Conservation (phyloP, 2,888 invertebrate species). For the Drosophila atroscutellata region DNA sequence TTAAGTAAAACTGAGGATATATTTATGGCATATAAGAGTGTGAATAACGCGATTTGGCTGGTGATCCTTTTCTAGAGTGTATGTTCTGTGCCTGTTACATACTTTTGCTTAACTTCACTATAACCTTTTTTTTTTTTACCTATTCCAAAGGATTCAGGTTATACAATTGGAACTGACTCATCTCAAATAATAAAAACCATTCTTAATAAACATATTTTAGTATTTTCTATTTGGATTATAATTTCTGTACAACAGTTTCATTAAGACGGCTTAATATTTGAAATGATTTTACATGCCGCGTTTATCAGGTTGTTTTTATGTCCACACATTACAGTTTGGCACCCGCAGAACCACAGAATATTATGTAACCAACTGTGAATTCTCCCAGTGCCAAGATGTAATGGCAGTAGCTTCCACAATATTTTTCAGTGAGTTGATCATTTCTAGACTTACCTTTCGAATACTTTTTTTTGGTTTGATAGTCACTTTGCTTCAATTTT, state of each 20-base stretch:
- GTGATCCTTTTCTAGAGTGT: neutral
- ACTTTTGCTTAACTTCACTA: neutral
- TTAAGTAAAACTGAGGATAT: neutral
- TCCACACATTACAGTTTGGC: constrained; percentile 83
- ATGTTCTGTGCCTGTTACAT: neutral
- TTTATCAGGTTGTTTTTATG: constrained; percentile 24
- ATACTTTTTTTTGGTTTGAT: neutral
- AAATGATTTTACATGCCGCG: neutral
- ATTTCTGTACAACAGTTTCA: neutral
- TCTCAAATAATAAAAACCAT: neutral
- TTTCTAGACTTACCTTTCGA: constrained; percentile 15
- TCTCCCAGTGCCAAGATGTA: constrained; percentile 86
- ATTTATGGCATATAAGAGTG: neutral
- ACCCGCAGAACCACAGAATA: constrained; percentile 86
- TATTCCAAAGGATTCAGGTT: neutral
- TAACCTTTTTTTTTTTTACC: neutral
- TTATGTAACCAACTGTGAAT: constrained; percentile 84
- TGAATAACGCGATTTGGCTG: neutral
- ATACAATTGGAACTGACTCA: neutral
- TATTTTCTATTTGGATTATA: neutral
- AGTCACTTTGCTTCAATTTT: neutral
- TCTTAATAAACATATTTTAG: neutral
- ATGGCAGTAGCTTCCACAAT: constrained; percentile 46
- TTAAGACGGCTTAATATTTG: neutral
- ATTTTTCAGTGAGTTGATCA: constrained; percentile 3